phyloP scores from a whole-genome alignment of 2,888 invertebrate genomes.

The Gastrophysa polygoni region DNA sequence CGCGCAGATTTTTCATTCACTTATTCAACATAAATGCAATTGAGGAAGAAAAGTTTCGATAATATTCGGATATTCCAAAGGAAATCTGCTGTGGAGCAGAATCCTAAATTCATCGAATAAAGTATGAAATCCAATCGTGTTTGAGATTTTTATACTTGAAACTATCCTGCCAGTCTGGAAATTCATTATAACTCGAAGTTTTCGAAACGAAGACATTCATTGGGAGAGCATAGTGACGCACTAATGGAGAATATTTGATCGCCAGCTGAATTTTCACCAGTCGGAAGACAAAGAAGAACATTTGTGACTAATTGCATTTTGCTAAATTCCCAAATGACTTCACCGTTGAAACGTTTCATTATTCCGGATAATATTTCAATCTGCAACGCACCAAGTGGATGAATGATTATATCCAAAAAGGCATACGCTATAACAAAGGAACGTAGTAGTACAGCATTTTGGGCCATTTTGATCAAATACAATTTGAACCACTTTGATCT shows the following conservation, averaged over 20 bases:
- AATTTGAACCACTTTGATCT: neutral
- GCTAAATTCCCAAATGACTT: neutral
- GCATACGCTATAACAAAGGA: neutral
- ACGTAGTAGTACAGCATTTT: neutral
- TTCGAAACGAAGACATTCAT: conserved; percentile 11
- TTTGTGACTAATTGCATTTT: conserved; percentile 11
- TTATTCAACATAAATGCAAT: no score
- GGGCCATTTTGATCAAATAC: neutral
- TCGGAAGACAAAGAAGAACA: neutral
- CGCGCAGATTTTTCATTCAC: no score
- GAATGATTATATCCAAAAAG: neutral
- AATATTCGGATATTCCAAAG: neutral
- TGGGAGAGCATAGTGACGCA: conserved; percentile 10
- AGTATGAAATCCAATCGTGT: conserved; percentile 7
- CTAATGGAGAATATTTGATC: conserved; percentile 13
- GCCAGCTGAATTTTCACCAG: neutral
- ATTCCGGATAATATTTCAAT: neutral
- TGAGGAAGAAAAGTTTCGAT: neutral
- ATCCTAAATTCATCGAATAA: conserved; percentile 2
- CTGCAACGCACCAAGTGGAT: neutral
- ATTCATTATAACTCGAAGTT: conserved; percentile 14
- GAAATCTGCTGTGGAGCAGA: neutral
- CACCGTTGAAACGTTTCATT: neutral
- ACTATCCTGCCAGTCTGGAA: conserved; percentile 7
- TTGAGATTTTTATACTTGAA: conserved; percentile 7